Evolutionary conservation across 2,888 invertebrate genomes (phyloP).

Genomic region (Drosophila robusta): DNA sequence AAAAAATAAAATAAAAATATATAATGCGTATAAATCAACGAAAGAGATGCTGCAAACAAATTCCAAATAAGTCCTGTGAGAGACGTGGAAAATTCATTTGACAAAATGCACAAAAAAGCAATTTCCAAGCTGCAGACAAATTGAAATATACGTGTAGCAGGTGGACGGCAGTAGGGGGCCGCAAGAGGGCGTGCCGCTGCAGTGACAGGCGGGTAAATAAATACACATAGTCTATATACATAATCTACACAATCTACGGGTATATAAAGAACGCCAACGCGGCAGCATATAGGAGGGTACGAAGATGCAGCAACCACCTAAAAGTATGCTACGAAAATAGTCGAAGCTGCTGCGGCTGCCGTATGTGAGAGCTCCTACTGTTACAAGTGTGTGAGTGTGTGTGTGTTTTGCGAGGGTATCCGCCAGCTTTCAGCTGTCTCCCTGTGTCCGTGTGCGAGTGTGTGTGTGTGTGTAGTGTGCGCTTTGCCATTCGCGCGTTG

Average conservation of each 20-base stretch:
- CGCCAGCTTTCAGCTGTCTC: slow-evolving; percentile 34
- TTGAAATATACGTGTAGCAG: slow-evolving; percentile 69
- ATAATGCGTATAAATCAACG: slow-evolving; percentile 78
- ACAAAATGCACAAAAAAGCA: slow-evolving; percentile 82
- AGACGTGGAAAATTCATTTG: slow-evolving; percentile 80
- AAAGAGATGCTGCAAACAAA: slow-evolving; percentile 70
- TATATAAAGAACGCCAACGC: slow-evolving; percentile 44
- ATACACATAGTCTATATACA: slow-evolving; percentile 35
- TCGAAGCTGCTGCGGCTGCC: slow-evolving; percentile 65
- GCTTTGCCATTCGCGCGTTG: slow-evolving; percentile 81
- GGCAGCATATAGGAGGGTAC: slow-evolving; percentile 21
- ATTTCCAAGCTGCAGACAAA: slow-evolving; percentile 82
- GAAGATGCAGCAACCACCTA: slow-evolving; percentile 80
- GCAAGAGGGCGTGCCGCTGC: slow-evolving; percentile 56
- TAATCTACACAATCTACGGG: slow-evolving; percentile 17
- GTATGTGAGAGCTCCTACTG: slow-evolving; percentile 69
- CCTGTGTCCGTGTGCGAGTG: slow-evolving; percentile 19
- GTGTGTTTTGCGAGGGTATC: slow-evolving; percentile 26
- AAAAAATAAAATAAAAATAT: slow-evolving; percentile 2
- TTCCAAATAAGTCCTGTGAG: slow-evolving; percentile 77
- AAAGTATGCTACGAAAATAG: slow-evolving; percentile 79
- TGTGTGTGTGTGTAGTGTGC: slow-evolving; percentile 56
- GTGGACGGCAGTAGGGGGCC: slow-evolving; percentile 18
- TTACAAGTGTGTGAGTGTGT: slow-evolving; percentile 24
- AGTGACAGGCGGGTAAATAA: slow-evolving; percentile 77